These are phyloP conservation scores for Notoglanidium macrostoma DNA, from an alignment of 2,797 vertebrate genomes.

Conservation along the genomic window DNA sequence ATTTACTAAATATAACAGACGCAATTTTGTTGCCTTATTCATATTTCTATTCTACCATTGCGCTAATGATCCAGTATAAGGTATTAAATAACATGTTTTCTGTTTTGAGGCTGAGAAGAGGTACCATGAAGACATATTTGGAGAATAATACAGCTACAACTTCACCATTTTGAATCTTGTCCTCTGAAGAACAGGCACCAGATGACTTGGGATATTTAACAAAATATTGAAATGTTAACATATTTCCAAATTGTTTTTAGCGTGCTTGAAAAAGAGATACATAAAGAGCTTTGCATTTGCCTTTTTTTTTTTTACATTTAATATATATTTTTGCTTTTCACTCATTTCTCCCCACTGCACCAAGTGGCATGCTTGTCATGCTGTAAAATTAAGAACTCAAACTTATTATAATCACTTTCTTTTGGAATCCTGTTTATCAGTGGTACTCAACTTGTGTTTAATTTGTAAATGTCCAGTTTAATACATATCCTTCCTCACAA, in stretches of 20 bases:
- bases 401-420: neutral
- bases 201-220: neutral
- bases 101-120: conserved; percentile 74
- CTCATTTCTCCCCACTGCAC: neutral
- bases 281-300: neutral
- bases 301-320: neutral
- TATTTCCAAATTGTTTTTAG: neutral
- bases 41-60: neutral
- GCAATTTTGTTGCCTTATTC: neutral
- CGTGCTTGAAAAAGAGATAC: neutral
- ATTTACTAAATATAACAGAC: neutral
- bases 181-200: neutral
- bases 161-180: neutral
- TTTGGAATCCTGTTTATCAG: neutral
- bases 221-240: neutral
- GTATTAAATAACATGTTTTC: neutral
- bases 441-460: neutral
- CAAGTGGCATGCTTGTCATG: neutral
- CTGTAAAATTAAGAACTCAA: neutral
- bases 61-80: neutral
- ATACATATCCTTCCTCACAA: neutral
- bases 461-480: neutral
- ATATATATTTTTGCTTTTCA: neutral
- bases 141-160: conserved; percentile 51
- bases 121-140: conserved; percentile 85